Percentiles rank a stretch among this genome's conserved stretches.
phyloP scores from a whole-genome alignment of 2,797 vertebrate species.

The Oophaga sylvatica region DNA sequence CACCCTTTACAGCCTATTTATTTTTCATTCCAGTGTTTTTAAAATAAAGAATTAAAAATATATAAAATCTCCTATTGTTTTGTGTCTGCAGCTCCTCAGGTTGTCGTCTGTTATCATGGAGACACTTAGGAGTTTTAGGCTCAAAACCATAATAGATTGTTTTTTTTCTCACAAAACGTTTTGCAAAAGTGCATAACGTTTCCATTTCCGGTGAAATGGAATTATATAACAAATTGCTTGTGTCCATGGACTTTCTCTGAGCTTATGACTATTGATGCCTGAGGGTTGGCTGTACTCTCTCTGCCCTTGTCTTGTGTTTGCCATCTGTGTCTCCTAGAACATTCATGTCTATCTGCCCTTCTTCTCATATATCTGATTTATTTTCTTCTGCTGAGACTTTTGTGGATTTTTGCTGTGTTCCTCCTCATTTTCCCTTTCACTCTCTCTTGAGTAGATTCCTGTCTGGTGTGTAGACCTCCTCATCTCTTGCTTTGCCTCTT shows the following conservation, averaged over 20 bases:
- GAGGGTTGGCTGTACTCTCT: not conserved
- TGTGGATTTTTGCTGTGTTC: not conserved
- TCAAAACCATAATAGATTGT: not conserved
- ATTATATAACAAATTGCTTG: not conserved
- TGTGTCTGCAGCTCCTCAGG: not conserved
- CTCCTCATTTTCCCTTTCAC: not conserved
- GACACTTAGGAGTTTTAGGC: not conserved
- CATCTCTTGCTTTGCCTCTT: not conserved
- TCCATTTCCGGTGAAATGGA: not conserved
- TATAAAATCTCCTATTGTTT: not conserved
- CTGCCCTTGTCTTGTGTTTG: slow-evolving; percentile 6
- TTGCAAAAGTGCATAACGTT: not conserved
- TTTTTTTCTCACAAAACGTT: no score
- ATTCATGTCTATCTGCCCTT: not conserved
- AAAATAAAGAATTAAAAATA: not conserved
- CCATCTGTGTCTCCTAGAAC: not conserved
- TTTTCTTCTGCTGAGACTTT: no score
- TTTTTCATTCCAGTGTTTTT: not conserved
- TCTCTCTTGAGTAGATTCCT: not conserved
- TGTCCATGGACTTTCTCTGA: not conserved
- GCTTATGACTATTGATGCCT: not conserved
- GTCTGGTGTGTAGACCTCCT: not conserved
- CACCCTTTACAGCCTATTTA: not conserved
- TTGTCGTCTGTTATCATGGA: not conserved
- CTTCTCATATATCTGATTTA: not conserved